A percentile compares a stretch with the other conserved stretches of the same genome.
phyloP scores from a whole-genome alignment of 2,113 vertebrate genomes.

The Labrus mixtus region DNA sequence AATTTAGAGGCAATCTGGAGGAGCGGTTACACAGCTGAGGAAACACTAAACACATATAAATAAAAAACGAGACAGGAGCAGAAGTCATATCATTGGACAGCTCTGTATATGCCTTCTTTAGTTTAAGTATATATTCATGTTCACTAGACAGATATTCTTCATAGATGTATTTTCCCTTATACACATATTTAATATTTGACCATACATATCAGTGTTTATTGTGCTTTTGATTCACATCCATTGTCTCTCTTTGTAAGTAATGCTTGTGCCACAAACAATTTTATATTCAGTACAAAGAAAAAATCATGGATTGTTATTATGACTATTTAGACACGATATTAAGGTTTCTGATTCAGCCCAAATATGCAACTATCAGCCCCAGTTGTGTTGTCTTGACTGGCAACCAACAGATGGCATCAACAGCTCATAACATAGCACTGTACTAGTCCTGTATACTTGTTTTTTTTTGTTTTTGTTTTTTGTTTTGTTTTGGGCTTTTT shows the following conservation, averaged over 20 bases:
- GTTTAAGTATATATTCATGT: background rate
- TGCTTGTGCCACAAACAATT: too few relatives aligned
- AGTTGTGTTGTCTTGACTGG: constrained; percentile 18
- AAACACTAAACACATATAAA: constrained; percentile 54
- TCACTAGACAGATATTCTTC: background rate
- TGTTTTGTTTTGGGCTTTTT: too few relatives aligned
- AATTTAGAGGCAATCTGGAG: constrained; percentile 61
- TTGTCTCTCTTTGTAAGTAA: too few relatives aligned
- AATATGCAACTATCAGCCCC: too few relatives aligned
- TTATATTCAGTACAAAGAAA: too few relatives aligned
- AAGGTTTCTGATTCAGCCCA: too few relatives aligned
- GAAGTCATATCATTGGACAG: constrained; percentile 1
- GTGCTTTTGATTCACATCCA: background rate
- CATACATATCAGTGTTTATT: background rate
- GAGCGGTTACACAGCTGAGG: constrained; percentile 40
- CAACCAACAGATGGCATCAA: constrained; percentile 54
- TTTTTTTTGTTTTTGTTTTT: too few relatives aligned
- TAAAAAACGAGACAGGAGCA: constrained; percentile 18
- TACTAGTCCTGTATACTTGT: too few relatives aligned
- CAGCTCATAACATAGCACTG: background rate
- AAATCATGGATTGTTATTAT: too few relatives aligned
- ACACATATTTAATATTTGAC: background rate
- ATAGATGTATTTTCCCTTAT: background rate
- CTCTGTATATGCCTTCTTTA: background rate
- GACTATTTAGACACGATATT: too few relatives aligned